These are phyloP conservation scores for Diadegma fenestrale DNA, from an alignment of 2,888 invertebrate genomes.

Conservation along the genomic window DNA sequence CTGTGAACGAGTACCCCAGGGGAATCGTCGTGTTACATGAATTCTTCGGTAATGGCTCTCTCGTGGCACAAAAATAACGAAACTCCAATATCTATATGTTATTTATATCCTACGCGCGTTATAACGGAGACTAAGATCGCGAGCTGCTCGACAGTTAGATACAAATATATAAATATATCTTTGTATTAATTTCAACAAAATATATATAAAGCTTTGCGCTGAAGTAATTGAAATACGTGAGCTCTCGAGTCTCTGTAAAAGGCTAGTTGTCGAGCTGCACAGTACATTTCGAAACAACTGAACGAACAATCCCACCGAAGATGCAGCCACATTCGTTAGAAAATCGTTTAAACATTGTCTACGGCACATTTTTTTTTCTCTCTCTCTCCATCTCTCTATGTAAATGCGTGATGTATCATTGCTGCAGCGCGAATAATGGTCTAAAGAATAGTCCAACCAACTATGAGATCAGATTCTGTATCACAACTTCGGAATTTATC, in stretches of 20 bases:
- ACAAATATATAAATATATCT: neutral
- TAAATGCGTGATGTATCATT: neutral
- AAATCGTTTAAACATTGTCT: slow-evolving; percentile 30
- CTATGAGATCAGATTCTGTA: slow-evolving; percentile 16
- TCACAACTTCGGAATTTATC: slow-evolving; percentile 28
- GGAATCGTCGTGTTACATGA: slow-evolving; percentile 55
- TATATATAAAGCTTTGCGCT: neutral
- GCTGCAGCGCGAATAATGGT: neutral
- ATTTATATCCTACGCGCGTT: neutral
- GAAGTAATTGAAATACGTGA: slow-evolving; percentile 58
- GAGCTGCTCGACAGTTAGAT: slow-evolving; percentile 26
- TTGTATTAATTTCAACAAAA: neutral
- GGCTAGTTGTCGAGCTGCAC: slow-evolving; percentile 49
- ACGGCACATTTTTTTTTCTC: neutral
- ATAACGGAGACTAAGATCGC: slow-evolving; percentile 31
- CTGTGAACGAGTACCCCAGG: slow-evolving; percentile 29
- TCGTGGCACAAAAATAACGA: slow-evolving; percentile 16
- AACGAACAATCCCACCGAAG: slow-evolving; percentile 29
- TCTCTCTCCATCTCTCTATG: neutral
- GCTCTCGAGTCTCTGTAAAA: slow-evolving; percentile 48
- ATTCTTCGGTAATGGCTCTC: slow-evolving; percentile 62
- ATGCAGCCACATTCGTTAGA: slow-evolving; percentile 21
- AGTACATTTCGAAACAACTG: slow-evolving; percentile 56
- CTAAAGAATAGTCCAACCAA: slow-evolving; percentile 4
- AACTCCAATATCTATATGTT: neutral